Evolutionary conservation across 2,797 vertebrate species (phyloP).

Genomic region (Xerus rutilus): DNA sequence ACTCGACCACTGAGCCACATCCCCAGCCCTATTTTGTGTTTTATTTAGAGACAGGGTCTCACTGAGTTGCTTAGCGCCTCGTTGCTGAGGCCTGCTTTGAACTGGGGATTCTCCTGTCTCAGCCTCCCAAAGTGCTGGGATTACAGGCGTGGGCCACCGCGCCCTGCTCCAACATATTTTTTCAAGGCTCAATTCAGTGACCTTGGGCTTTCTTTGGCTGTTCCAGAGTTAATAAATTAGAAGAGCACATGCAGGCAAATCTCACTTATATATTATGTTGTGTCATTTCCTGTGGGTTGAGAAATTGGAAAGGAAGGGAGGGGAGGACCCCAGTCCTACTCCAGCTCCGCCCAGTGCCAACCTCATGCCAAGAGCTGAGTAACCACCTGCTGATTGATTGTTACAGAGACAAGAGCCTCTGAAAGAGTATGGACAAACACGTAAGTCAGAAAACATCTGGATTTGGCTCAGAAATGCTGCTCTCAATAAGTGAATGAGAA

Average conservation of each 20-base stretch:
- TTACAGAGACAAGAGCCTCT: background rate
- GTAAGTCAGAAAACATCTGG: background rate
- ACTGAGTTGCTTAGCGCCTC: no score
- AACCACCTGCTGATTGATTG: background rate
- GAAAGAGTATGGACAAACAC: background rate
- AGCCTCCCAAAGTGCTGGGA: no score
- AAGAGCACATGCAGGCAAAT: background rate
- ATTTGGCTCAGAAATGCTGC: background rate
- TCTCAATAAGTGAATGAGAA: background rate
- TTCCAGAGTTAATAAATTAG: slow-evolving; percentile 16
- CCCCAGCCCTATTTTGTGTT: no score
- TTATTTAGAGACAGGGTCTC: no score
- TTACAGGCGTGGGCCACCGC: no score
- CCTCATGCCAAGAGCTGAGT: background rate
- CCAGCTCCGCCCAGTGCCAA: background rate
- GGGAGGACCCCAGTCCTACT: background rate
- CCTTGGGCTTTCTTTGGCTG: slow-evolving; percentile 4
- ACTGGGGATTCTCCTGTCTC: no score
- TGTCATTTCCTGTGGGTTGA: background rate
- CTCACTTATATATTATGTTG: background rate
- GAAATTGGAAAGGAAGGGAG: background rate
- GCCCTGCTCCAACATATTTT: background rate
- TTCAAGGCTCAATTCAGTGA: background rate
- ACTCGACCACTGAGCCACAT: no score
- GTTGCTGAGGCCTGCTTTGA: no score